A percentile compares a stretch with the other conserved stretches of the same genome.
Conservation (phyloP, 2,888 invertebrate genomes). For the Monochamus alternatus region DNA sequence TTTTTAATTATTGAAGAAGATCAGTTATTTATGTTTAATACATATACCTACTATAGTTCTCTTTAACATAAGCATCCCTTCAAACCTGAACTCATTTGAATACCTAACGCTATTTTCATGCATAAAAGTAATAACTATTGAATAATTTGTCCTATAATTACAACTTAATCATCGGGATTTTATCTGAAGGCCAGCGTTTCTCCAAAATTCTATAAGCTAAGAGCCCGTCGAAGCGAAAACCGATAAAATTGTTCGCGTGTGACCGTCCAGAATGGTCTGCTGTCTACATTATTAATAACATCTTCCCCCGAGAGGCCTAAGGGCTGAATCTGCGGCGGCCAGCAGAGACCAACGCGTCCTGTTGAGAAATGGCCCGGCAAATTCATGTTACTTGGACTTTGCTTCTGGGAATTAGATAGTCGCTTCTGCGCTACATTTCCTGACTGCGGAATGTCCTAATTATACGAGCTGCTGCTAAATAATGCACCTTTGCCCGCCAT, state of each 20-base stretch:
- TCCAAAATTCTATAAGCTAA: constrained; percentile 57
- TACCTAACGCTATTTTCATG: no score
- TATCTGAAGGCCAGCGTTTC: background rate
- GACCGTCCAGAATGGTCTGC: constrained; percentile 57
- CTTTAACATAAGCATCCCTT: no score
- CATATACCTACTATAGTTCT: no score
- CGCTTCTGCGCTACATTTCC: constrained; percentile 46
- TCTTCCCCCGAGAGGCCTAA: constrained; percentile 56
- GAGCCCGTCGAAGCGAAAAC: constrained; percentile 56
- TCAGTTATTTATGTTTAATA: no score
- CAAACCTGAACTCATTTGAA: no score
- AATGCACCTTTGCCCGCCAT: constrained; percentile 56
- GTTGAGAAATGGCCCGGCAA: constrained; percentile 66
- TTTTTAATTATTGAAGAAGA: no score
- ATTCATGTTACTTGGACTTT: constrained; percentile 62
- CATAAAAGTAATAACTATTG: no score
- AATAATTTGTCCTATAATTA: no score
- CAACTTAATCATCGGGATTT: no score
- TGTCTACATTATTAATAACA: constrained; percentile 63
- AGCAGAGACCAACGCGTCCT: constrained; percentile 57
- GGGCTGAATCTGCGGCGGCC: constrained; percentile 59
- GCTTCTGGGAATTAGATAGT: constrained; percentile 62
- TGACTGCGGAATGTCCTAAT: constrained; percentile 58
- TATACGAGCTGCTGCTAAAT: constrained; percentile 60
- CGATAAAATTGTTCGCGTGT: constrained; percentile 58